Conservation (phyloP, 2,797 vertebrate genomes). For the Alca torda region DNA sequence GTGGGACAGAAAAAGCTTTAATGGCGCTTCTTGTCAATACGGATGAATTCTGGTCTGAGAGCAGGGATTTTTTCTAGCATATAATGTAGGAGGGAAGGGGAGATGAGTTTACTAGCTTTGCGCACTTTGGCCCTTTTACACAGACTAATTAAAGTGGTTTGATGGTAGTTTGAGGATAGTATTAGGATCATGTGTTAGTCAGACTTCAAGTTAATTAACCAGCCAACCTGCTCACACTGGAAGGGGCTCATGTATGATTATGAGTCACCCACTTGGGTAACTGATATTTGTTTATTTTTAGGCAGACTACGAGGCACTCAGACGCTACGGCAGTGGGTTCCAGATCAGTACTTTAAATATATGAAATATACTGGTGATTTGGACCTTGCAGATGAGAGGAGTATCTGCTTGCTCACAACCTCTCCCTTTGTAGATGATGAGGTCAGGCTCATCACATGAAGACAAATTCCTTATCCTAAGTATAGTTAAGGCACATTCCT, state of each 20-base stretch:
- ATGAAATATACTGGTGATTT: slow-evolving; percentile 59
- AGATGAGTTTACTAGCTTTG: not conserved
- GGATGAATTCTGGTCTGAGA: not conserved
- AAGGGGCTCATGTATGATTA: not conserved
- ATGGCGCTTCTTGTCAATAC: not conserved
- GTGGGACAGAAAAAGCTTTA: not conserved
- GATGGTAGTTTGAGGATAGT: not conserved
- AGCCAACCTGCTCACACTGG: not conserved
- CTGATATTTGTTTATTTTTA: slow-evolving; percentile 74
- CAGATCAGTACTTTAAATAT: slow-evolving; percentile 53
- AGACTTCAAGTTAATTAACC: slow-evolving; percentile 49
- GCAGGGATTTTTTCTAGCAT: not conserved
- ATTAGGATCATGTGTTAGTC: slow-evolving; percentile 34
- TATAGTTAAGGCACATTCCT: slow-evolving; percentile 62
- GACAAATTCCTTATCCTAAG: slow-evolving; percentile 66
- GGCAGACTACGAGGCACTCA: slow-evolving; percentile 66
- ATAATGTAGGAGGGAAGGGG: not conserved
- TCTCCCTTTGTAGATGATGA: slow-evolving; percentile 60
- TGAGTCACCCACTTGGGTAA: slow-evolving; percentile 65
- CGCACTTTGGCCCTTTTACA: not conserved
- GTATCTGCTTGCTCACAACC: slow-evolving; percentile 8
- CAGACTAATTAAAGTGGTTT: not conserved
- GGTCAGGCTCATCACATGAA: slow-evolving; percentile 51
- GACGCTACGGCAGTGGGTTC: slow-evolving; percentile 19
- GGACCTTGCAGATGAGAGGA: slow-evolving; percentile 36